Evolutionary conservation across 2,797 vertebrate genomes (phyloP), one percentile per base, ranked within the genome.

Genomic region (Sebastiscus albofasciatus): DNA sequence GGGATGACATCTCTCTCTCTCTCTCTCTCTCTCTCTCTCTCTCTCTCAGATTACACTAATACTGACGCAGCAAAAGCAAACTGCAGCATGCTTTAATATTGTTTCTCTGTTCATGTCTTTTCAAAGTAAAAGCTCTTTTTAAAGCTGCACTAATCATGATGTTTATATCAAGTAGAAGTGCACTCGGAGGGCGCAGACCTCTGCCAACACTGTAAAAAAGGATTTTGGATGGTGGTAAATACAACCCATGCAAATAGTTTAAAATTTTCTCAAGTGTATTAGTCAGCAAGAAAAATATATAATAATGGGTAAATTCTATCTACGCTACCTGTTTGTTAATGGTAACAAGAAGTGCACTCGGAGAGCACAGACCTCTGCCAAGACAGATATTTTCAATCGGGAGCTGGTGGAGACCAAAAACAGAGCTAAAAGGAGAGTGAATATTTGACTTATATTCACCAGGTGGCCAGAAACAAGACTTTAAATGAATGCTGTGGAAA

Each of bases 51-150:
- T 83, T 87, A 90, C 89, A 85, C 77, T 87, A 80, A 87, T 72
- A 82, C 79, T 87, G 85, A 93, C 86, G 87, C 90, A 87, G 84
- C 84, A 89, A 72, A 72, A 81, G 78, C 69, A 83, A 77, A 80
- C 76, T 49, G 78, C 71, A 42, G 79, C 81, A 82, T 31, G 18
- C 22, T 75, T 34, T 49, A 8, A 33, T 8, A 75, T 5, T 24
- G 2, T 39, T 39, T 24, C 24, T 22, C 20, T 36, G 4, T 34
- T 26, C 3, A 36, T 24, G 34, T 46, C 31, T 68, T 58, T 72
- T 61, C 5, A 42, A n/a, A 56, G 20, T 10, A 42, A 27, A 18
- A 49, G 8, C 34, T 27, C 8, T 52, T 69, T 75, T 64, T 16
- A 16, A 62, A 69, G 46, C 33, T 58, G 42, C 46, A 12, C 26